These are phyloP conservation scores for Tetheella fluctuosa DNA, from an alignment of 2,888 invertebrate genomes.

Conservation along the genomic window DNA sequence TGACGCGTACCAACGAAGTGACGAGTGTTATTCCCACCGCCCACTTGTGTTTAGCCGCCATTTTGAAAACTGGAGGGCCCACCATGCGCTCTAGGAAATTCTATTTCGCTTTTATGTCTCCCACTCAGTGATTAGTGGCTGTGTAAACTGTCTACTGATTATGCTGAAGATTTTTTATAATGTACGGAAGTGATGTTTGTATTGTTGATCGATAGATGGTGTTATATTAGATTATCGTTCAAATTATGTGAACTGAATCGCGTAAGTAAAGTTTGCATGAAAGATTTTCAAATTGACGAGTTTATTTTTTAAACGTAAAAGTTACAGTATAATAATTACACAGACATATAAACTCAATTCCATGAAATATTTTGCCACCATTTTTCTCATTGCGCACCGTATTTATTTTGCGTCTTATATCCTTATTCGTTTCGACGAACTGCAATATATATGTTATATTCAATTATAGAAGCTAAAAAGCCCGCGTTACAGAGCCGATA, in stretches of 20 bases:
- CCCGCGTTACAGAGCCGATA: slow-evolving; percentile 29
- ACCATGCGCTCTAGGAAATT: slow-evolving; percentile 39
- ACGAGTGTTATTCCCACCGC: slow-evolving; percentile 45
- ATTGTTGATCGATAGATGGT: neutral
- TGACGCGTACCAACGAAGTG: slow-evolving; percentile 51
- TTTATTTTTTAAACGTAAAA: too few relatives aligned
- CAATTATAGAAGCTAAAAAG: slow-evolving; percentile 16
- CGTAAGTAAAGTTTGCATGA: neutral
- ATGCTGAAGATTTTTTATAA: neutral
- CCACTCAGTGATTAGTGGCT: slow-evolving; percentile 11
- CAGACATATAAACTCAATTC: neutral
- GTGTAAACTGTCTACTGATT: slow-evolving; percentile 14
- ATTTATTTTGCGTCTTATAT: neutral
- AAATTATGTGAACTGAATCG: neutral
- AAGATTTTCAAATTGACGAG: too few relatives aligned
- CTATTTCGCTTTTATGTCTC: slow-evolving; percentile 13
- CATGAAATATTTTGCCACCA: neutral
- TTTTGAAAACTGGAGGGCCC: slow-evolving; percentile 62
- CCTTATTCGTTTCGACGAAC: neutral
- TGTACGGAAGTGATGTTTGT: neutral
- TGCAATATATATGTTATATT: slow-evolving; percentile 3
- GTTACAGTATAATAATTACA: too few relatives aligned
- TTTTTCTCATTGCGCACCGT: neutral
- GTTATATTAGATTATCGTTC: neutral
- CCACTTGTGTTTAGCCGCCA: slow-evolving; percentile 57